Conservation (phyloP, 2,888 invertebrate species). For the Megastigmus dorsalis region DNA sequence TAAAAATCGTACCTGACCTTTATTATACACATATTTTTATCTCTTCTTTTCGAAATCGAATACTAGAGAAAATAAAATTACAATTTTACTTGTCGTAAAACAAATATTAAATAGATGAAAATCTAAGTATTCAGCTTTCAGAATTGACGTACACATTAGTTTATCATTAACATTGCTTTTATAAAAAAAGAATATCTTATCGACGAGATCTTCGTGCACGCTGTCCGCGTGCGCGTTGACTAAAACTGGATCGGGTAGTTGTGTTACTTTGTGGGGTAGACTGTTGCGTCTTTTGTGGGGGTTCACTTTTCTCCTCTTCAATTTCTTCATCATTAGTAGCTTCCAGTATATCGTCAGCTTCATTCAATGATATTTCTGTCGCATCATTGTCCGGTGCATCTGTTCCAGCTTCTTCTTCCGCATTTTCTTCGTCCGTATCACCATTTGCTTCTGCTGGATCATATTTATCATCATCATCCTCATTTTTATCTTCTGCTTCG, state of each 20-base stretch:
- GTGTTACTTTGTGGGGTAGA: slow-evolving; percentile 21
- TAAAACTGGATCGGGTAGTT: slow-evolving; percentile 57
- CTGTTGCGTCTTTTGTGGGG: slow-evolving; percentile 37
- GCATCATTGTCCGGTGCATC: slow-evolving; percentile 52
- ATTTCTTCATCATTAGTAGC: slow-evolving; percentile 48
- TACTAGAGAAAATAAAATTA: slow-evolving; percentile 26
- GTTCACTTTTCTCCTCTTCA: slow-evolving; percentile 35
- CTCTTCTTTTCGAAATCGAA: not conserved
- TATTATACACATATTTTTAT: slow-evolving; percentile 7
- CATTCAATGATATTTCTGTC: slow-evolving; percentile 39
- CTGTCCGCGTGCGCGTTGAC: slow-evolving; percentile 66
- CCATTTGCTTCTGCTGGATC: slow-evolving; percentile 57
- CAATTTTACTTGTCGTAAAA: slow-evolving; percentile 19
- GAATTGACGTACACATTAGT: slow-evolving; percentile 37
- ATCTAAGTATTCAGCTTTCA: slow-evolving; percentile 16
- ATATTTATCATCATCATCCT: slow-evolving; percentile 55
- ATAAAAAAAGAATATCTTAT: slow-evolving; percentile 59
- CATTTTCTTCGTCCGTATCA: slow-evolving; percentile 56
- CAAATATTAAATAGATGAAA: slow-evolving; percentile 17
- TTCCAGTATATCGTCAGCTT: slow-evolving; percentile 43
- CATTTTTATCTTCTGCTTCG: slow-evolving; percentile 65
- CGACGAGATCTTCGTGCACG: slow-evolving; percentile 71
- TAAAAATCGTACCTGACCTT: slow-evolving; percentile 22
- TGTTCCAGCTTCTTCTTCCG: slow-evolving; percentile 47
- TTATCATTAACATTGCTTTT: slow-evolving; percentile 12